Evolutionary conservation across 2,797 vertebrate species (phyloP).

Genomic region (Apogon talboti): DNA sequence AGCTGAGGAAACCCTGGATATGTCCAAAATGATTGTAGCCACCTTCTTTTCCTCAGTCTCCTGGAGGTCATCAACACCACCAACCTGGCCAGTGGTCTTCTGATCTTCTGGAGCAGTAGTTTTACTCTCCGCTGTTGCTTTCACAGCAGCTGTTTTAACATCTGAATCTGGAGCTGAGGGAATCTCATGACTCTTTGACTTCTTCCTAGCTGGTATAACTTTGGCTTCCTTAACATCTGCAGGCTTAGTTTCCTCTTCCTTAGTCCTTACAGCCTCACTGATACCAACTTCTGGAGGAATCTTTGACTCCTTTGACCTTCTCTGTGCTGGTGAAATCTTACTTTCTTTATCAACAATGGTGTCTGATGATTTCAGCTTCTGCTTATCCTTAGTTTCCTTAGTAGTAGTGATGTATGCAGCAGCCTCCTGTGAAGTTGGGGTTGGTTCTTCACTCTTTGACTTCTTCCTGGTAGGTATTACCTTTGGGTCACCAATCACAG

Average conservation of each 20-base stretch:
- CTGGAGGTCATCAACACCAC: not conserved
- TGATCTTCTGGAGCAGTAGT: not conserved
- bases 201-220: constrained; percentile 24
- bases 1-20: too few relatives aligned
- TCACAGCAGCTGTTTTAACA: not conserved
- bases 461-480: constrained; percentile 6
- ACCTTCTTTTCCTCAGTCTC: not conserved
- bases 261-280: not conserved
- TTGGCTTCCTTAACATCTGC: constrained; percentile 7
- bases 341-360: too few relatives aligned
- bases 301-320: constrained; percentile 9
- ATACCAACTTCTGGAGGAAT: not conserved
- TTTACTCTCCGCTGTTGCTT: not conserved
- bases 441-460: constrained; percentile 10
- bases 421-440: not conserved
- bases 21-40: too few relatives aligned
- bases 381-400: not conserved
- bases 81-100: not conserved
- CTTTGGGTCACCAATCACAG: not conserved
- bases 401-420: not conserved
- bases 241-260: constrained; percentile 1
- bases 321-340: too few relatives aligned
- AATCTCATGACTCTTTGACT: constrained; percentile 26
- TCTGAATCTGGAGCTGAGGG: constrained; percentile 14
- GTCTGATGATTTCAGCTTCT: constrained; percentile 1